Evolutionary conservation across 2,888 invertebrate genomes (phyloP).

Genomic region (Bombyx huttoni): DNA sequence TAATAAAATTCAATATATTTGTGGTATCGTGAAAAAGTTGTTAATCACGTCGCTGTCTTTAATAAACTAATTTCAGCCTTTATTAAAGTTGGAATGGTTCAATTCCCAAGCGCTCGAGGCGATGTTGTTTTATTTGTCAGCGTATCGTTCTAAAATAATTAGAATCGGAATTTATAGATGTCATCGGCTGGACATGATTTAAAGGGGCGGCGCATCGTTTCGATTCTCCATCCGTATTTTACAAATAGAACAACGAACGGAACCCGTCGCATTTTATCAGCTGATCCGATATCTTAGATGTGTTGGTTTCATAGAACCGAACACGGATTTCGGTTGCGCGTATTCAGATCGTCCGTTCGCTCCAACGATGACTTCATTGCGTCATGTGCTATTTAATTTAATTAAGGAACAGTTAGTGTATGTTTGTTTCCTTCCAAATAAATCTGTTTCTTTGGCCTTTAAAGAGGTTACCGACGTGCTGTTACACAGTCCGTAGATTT

Average conservation of each 20-base stretch:
- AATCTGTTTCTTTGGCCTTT: not conserved
- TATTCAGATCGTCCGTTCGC: not conserved
- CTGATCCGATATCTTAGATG: slow-evolving; percentile 14
- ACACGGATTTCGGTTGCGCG: not conserved
- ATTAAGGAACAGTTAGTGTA: not conserved
- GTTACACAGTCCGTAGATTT: too few species aligned
- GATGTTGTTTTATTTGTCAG: slow-evolving; percentile 55
- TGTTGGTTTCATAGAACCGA: slow-evolving; percentile 2
- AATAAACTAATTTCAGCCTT: slow-evolving; percentile 42
- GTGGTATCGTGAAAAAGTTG: slow-evolving; percentile 15
- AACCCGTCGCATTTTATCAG: slow-evolving; percentile 20
- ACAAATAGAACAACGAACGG: slow-evolving; percentile 24
- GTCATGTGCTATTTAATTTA: not conserved
- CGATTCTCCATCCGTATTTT: not conserved
- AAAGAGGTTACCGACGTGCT: too few species aligned
- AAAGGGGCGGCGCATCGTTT: slow-evolving; percentile 13
- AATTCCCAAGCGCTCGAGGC: slow-evolving; percentile 41
- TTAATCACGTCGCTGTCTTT: slow-evolving; percentile 28
- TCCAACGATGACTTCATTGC: not conserved
- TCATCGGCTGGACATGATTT: slow-evolving; percentile 49
- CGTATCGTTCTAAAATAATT: slow-evolving; percentile 58
- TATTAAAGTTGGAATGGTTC: slow-evolving; percentile 45
- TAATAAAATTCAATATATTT: slow-evolving; percentile 13
- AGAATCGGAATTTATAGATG: slow-evolving; percentile 61
- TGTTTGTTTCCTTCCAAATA: not conserved